Base-by-base conservation (phyloP, 1,140 invertebrate genomes). In the Eupristina koningsbergeri region DNA sequence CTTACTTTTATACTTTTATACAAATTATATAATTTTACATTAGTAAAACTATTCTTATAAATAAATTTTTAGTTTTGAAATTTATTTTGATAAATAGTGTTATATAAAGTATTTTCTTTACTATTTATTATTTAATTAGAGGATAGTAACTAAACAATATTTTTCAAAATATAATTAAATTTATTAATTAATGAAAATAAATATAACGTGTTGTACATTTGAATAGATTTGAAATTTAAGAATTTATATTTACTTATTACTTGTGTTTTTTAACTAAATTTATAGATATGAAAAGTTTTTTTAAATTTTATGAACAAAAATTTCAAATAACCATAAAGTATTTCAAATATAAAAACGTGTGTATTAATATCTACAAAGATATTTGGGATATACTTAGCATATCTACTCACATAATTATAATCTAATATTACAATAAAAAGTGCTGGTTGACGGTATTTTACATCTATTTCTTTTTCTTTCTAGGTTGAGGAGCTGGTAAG, bases 401-500 rank as follows among this genome's bases (percentile, higher is more conserved):
- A n/a, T 31, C n/a, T 76, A 74, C 63, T 84, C 82, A 80, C 63
- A 77, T 64, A 41, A 71, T 71, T 53, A 82, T 80, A 11, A 75
- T 39, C 64, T 79, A 84, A 74, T 61, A 63, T 71, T 79, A 79
- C 13, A 71, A 9, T 26, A 63, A 47, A 79, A 71, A 47, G 2
- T 7, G 8, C 53, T 67, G 58, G 8, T 64, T 67, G 58, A 19
- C 45, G 29, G 0, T 8, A 11, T 1, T 41, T 36, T 31, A 9
- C 61, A n/a, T 82, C 86, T 89, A 92, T 79, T 93, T 93, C 86
- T 93, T 93, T 86, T 92, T 93, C 85, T 92, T 92, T 36, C 91
- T 86, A 0, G 91, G 90, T 76, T 93, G 92, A 11, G 92, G 89
- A 1, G 91, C 89, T 1, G 91, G 92, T 26, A 93, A 36, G 71